Base-by-base conservation (phyloP, 2,797 vertebrate species). In the Carapus acus region DNA sequence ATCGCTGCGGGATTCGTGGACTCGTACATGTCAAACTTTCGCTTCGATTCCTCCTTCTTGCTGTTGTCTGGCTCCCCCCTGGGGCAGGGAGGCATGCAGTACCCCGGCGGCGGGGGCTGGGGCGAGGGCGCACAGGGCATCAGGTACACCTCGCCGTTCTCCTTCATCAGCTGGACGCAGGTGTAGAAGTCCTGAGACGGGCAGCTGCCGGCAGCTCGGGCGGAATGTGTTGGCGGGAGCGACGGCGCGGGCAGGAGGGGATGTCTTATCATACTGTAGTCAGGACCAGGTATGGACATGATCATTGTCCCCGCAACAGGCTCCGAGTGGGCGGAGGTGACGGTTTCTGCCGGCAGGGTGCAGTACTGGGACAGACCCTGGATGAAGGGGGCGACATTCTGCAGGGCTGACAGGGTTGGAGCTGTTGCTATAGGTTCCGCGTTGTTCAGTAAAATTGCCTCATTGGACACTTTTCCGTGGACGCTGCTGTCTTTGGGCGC, bases 101-200 rank as follows among this genome's bases (percentile, higher is more conserved):
- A 62, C 12, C 62, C 41, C 67, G 61, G 77, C 0, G 50, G 17
- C 2, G 56, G 67, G 0, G 75, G 67, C 43, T 78, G 15, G 0
- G 50, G 17, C 2, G 56, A 65, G 0, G 75, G 67, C 43, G 78
- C 15, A 18, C 83, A 86, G 0, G 86, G 83, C 43, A 87, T 83
- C 73, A 90, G 81, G 2, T 86, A 84, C 33, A 90, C 79, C 33
- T 82, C 73, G 1, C 85, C 85, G 1, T 38, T 78, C 1, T 77
- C 54, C 0, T 71, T 79, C 60, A 87, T 69, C 24, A 83, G 63
- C 62, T 86, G 84, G 6, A 90, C 86, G 11, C 88, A 88, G 44
- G 86, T 88, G 80, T 90, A 90, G 64, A 88, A 87, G 13, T 87
- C 84, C 29, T 80, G 84, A n/a, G n/a, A n/a, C 1, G 39, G 24